Percentiles rank a stretch among this genome's conserved stretches.
These are phyloP conservation scores for Telmatherina bonti DNA, from an alignment of 2,797 vertebrate species.

Conservation along the genomic window DNA sequence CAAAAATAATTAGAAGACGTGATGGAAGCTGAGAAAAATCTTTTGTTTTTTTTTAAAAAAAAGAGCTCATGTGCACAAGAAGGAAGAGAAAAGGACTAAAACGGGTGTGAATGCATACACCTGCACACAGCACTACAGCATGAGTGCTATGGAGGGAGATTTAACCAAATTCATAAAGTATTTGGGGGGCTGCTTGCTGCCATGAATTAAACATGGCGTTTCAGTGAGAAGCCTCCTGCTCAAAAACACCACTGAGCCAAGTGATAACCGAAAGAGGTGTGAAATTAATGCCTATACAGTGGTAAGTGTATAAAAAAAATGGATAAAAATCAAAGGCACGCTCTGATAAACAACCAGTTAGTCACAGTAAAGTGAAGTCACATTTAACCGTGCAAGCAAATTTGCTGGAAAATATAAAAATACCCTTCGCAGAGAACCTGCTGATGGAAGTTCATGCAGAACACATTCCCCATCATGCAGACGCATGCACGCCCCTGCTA, in stretches of 20 bases:
- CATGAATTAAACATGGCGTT: slow-evolving; percentile 16
- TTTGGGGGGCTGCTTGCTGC: slow-evolving; percentile 23
- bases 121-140: slow-evolving; percentile 42
- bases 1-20: slow-evolving; percentile 43
- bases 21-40: slow-evolving; percentile 22
- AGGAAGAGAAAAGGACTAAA: slow-evolving; percentile 11
- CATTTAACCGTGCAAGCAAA: slow-evolving; percentile 48
- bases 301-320: slow-evolving; percentile 28
- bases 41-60: slow-evolving; percentile 17
- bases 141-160: slow-evolving; percentile 20
- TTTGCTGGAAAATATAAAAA: slow-evolving; percentile 38
- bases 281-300: slow-evolving; percentile 33
- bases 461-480: slow-evolving; percentile 60
- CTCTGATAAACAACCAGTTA: slow-evolving; percentile 68
- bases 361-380: slow-evolving; percentile 60
- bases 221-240: slow-evolving; percentile 22
- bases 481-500: slow-evolving; percentile 30
- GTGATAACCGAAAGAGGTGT: slow-evolving; percentile 12
- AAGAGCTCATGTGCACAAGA: slow-evolving; percentile 35
- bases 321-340: slow-evolving; percentile 58
- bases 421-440: slow-evolving; percentile 36
- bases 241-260: slow-evolving; percentile 12
- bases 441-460: slow-evolving; percentile 68
- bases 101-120: slow-evolving; percentile 56
- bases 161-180: slow-evolving; percentile 16